phyloP scores from a whole-genome alignment of 2,797 vertebrate species.

The Lutjanus argentimaculatus region DNA sequence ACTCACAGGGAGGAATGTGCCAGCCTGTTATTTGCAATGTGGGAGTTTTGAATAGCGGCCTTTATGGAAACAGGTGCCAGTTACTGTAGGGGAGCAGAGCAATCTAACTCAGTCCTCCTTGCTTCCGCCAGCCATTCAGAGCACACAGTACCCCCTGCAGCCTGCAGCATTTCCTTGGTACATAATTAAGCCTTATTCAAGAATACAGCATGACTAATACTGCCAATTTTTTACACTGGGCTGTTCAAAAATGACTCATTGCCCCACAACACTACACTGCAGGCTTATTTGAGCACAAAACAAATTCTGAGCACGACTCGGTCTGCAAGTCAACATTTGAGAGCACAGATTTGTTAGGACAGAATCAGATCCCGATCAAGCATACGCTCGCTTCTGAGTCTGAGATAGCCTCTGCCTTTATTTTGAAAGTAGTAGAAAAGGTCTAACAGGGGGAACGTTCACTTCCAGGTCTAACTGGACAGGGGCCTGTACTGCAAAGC shows the following conservation, averaged over 20 bases:
- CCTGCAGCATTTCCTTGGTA: constrained; percentile 28
- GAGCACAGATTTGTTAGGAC: background rate
- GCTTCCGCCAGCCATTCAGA: constrained; percentile 43
- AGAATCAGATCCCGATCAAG: background rate
- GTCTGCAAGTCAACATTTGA: background rate
- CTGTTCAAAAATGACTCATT: constrained; percentile 16
- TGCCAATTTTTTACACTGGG: constrained; percentile 17
- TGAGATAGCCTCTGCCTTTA: background rate
- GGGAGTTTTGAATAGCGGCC: constrained; percentile 51
- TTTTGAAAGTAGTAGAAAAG: background rate
- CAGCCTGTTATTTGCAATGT: constrained; percentile 56
- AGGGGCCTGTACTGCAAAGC: background rate
- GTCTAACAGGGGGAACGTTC: background rate
- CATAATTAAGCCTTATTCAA: constrained; percentile 54
- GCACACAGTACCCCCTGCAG: constrained; percentile 28
- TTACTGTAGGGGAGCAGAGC: constrained; percentile 46
- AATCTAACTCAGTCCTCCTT: constrained; percentile 12
- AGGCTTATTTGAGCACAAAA: constrained; percentile 16
- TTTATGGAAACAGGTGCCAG: constrained; percentile 59
- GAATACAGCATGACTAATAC: constrained; percentile 39
- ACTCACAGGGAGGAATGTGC: constrained; percentile 18
- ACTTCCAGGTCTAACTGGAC: background rate
- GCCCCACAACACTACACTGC: background rate
- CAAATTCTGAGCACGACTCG: background rate
- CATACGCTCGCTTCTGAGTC: background rate